Evolutionary conservation across 2,797 vertebrate genomes (phyloP), one percentile per base, ranked within the genome.

Genomic region (Iguana delicatissima): DNA sequence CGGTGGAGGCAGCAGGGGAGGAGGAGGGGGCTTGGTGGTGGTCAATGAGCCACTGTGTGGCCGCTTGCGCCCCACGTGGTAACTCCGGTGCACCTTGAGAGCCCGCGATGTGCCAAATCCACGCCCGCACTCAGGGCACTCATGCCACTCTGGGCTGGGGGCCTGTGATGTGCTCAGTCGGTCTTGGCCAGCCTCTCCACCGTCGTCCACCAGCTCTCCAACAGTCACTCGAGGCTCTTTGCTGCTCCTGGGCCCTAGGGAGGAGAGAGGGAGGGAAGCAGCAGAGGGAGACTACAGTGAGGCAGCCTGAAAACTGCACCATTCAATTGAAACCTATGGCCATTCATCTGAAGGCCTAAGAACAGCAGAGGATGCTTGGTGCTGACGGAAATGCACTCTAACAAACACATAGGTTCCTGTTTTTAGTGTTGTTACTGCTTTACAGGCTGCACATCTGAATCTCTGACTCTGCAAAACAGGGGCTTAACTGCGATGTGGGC

Each of bases 11-110:
- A 32, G 52, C 52, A 52, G 52, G 52, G 52, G 10, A 1, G 3
- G 29, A 29, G 67, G 29, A 32, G 67, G 67, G 29, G 67, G 10
- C 59, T 62, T 62, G 20, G 20, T 5, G 59, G 59, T 73, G 38
- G 89, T 46, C 2, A 76, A 83, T 22, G 89, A 86, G 22, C 89
- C 89, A 26, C 84, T 87, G 73, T 92, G 91, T 0, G 91, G 91
- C 81, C 91, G 86, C 69, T 92, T 92, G 26, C 91, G 91, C 35
- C 91, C 91, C 76, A 90, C 89, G 7, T 92, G 91, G 82, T 92
- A 92, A 74, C 91, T 92, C 32, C 91, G 89, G 77, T 92, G 91
- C 52, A 92, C 91, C 82, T 92, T 92, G n/a, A 92, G 82, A n/a
- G 91, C 91, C 46, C 91, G 86, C 0, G 91, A 92, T 0, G 91